Evolutionary conservation across 30 jellyfish, hydroid and myxozoan species (phyloP), one percentile per base, ranked within the genome.

Genomic region (Cassiopea andromeda): DNA sequence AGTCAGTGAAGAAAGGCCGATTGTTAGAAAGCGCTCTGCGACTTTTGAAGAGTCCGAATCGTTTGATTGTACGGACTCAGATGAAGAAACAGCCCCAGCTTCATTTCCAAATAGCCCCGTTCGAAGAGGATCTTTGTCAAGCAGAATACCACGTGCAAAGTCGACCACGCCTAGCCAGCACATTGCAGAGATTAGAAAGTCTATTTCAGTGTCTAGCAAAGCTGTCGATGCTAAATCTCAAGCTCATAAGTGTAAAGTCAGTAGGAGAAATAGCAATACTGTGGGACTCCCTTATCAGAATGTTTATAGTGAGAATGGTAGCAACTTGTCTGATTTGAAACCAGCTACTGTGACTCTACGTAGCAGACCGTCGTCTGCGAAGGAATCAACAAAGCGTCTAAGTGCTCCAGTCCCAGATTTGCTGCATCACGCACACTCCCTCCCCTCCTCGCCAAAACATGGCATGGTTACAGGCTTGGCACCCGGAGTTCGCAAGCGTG

Each of bases 91-190:
- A 67, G 80, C 80, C 46, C 88, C 89, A 9, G 61, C 77, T 45
- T 89, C 96, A 27, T 81, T 74, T 61, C 96, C 96, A 14, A 71
- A 70, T 27, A 89, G 96, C 70, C 96, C 96, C 43, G 92, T 73
- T 64, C 84, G 81, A 59, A 91, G 96, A 87, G 89, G 82, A 57
- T 82, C 95, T 2, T 12, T 77, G 77, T 44, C 91, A 10, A 96
- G 99, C 72, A 89, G 97, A 45, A 96, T 96, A 17, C 99, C 99
- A 48, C 89, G 97, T 74, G 97, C 97, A 1, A 91, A 88, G 19
- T 80, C 92, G 80, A 93, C 98, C 16, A 85, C 97, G 13, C 93
- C 97, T 16, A 81, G 99, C 54, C 92, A 83, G n/a, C 97, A 96
- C 79, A 92, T 96, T 73, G 97, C 94, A 2, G 97, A 91, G 69